A percentile compares a stretch with the other conserved stretches of the same genome.
Conservation (phyloP, 2,113 vertebrate species). For the Capra hircus region DNA sequence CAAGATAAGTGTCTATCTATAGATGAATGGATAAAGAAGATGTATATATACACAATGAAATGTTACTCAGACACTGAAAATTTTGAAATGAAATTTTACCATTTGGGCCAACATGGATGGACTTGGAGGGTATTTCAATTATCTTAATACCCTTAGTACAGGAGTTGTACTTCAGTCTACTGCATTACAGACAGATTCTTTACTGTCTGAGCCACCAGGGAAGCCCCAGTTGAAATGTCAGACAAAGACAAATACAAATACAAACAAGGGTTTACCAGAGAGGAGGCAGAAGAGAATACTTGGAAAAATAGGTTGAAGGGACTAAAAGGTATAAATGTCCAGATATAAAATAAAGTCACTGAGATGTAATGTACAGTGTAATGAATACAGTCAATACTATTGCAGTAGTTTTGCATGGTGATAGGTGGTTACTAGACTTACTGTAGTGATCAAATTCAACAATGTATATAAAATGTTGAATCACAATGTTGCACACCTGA, state of each 20-base stretch:
- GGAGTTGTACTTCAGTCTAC: background rate
- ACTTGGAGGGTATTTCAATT: background rate
- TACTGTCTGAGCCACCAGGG: background rate
- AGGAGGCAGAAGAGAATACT: background rate
- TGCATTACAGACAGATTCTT: background rate
- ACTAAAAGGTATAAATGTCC: background rate
- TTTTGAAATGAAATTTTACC: background rate
- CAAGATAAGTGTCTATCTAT: background rate
- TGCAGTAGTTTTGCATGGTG: background rate
- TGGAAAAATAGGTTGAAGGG: background rate
- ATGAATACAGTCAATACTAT: background rate
- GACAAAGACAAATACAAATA: background rate
- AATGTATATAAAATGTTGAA: background rate
- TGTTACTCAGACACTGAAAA: background rate
- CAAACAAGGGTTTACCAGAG: background rate
- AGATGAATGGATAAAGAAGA: background rate
- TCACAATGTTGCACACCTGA: background rate
- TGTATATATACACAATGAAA: background rate
- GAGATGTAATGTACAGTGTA: background rate
- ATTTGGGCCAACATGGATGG: background rate
- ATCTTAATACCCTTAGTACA: background rate
- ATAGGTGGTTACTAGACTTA: background rate
- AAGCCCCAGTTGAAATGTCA: background rate
- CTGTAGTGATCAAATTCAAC: background rate
- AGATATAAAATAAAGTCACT: background rate